Evolutionary conservation across 1,140 invertebrate species (phyloP).

Genomic region (Zaprionus inermis): DNA sequence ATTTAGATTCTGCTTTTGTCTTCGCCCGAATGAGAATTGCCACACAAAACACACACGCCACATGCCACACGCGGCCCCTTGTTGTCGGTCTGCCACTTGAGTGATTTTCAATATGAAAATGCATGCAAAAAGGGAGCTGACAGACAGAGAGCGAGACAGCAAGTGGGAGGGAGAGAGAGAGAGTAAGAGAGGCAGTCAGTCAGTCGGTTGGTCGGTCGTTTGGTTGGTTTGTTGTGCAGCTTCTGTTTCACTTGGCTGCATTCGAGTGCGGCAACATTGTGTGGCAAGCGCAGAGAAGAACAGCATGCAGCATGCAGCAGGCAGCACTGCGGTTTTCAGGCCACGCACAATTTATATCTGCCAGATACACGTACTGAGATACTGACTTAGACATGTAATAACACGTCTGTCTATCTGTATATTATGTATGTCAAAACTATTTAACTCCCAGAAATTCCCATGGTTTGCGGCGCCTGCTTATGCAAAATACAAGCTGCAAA

Average conservation of each 20-base stretch:
- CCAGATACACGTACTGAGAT: not conserved
- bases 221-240: conserved; percentile 32
- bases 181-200: conserved; percentile 3
- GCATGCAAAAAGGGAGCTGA: conserved; percentile 46
- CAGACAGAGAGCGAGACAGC: conserved; percentile 42
- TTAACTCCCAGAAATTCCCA: conserved; percentile 39
- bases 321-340: conserved; percentile 61
- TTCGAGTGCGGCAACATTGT: conserved; percentile 63
- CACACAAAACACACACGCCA: conserved; percentile 58
- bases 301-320: too few relatives aligned
- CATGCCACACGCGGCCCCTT: conserved; percentile 10
- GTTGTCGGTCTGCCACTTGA: conserved; percentile 75
- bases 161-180: conserved; percentile 16
- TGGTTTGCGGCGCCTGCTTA: conserved; percentile 15
- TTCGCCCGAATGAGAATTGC: conserved; percentile 65
- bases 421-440: conserved; percentile 28
- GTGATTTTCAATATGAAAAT: conserved; percentile 81
- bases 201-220: conserved; percentile 10
- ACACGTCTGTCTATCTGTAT: conserved; percentile 2
- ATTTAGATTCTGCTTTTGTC: conserved; percentile 62
- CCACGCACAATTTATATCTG: conserved; percentile 51
- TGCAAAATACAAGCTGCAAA: conserved; percentile 39
- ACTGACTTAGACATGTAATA: conserved; percentile 16
- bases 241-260: conserved; percentile 64
- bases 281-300: too few relatives aligned